Percentiles rank a stretch among this genome's conserved stretches.
Evolutionary conservation across 2,888 invertebrate species (phyloP).

Genomic region (Dryobotodes eremita): DNA sequence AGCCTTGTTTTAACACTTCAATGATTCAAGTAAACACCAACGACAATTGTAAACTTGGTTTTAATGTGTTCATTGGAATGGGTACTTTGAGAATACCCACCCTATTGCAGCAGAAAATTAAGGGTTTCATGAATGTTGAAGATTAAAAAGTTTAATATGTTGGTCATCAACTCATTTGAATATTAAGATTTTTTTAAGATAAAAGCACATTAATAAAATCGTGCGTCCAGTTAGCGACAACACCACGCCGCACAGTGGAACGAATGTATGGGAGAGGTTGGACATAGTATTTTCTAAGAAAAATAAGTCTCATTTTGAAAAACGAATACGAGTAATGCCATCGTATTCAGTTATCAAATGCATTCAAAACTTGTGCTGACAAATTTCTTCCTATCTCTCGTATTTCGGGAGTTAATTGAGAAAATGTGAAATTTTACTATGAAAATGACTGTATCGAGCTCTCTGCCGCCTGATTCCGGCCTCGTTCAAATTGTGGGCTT

Average conservation of each 20-base stretch:
- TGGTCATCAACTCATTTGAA: neutral
- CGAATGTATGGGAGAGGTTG: too few species aligned
- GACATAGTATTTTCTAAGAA: too few species aligned
- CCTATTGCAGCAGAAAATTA: neutral
- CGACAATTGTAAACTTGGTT: neutral
- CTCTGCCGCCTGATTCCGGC: too few species aligned
- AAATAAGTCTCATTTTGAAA: too few species aligned
- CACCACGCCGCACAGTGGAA: constrained; percentile 1
- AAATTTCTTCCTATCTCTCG: too few species aligned
- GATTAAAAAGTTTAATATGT: neutral
- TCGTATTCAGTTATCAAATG: too few species aligned
- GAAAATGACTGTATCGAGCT: too few species aligned
- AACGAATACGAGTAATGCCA: too few species aligned
- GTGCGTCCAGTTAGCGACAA: constrained; percentile 38
- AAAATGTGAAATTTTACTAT: too few species aligned
- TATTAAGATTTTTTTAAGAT: constrained; percentile 4
- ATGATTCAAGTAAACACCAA: constrained; percentile 20
- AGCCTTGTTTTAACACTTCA: constrained; percentile 18
- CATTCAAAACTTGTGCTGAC: too few species aligned
- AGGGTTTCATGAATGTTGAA: neutral
- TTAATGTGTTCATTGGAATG: constrained; percentile 13
- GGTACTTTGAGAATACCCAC: neutral
- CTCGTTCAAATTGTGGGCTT: too few species aligned
- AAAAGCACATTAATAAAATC: constrained; percentile 11
- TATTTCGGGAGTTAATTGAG: too few species aligned